A percentile compares a stretch with the other conserved stretches of the same genome.
phyloP scores from a whole-genome alignment of 2,797 vertebrate species.

The Neoniphon sammara region DNA sequence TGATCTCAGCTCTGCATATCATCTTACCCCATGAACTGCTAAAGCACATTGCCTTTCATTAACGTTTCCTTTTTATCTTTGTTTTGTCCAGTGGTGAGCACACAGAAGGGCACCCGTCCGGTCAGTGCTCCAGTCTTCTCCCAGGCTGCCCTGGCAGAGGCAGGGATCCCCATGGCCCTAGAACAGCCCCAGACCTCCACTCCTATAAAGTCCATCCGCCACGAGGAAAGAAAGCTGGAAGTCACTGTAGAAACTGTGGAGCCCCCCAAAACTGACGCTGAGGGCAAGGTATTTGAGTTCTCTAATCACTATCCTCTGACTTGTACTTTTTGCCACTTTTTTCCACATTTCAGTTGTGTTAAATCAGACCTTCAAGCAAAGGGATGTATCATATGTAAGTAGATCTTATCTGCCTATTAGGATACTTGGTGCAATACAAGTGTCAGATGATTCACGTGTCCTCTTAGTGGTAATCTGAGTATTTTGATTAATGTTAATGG shows the following conservation, averaged over 20 bases:
- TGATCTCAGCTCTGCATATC: not conserved
- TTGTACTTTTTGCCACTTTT: not conserved
- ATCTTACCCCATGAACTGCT: fast-evolving
- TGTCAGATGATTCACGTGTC: constrained; percentile 18
- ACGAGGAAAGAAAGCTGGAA: constrained; percentile 81
- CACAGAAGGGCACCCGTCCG: constrained; percentile 86
- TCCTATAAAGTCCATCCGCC: constrained; percentile 67
- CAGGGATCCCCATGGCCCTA: constrained; percentile 71
- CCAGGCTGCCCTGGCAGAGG: constrained; percentile 79
- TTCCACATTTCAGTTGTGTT: not conserved
- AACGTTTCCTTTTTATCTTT: constrained; percentile 24
- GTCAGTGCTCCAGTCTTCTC: constrained; percentile 92
- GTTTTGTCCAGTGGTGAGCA: constrained; percentile 75
- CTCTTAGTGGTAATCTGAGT: constrained; percentile 2
- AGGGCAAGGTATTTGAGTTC: constrained; percentile 80
- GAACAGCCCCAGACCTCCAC: constrained; percentile 79
- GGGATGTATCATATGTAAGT: not conserved
- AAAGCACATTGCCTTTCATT: constrained; percentile 7
- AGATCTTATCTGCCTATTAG: not conserved
- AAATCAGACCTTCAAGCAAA: not conserved
- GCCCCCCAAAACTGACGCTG: constrained; percentile 75
- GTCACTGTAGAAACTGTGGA: constrained; percentile 83
- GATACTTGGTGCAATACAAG: not conserved
- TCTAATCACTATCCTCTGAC: not conserved
- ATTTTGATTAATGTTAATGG: constrained; percentile 2